Conservation (phyloP, 2,113 vertebrate species). For the Thunnus maccoyii region DNA sequence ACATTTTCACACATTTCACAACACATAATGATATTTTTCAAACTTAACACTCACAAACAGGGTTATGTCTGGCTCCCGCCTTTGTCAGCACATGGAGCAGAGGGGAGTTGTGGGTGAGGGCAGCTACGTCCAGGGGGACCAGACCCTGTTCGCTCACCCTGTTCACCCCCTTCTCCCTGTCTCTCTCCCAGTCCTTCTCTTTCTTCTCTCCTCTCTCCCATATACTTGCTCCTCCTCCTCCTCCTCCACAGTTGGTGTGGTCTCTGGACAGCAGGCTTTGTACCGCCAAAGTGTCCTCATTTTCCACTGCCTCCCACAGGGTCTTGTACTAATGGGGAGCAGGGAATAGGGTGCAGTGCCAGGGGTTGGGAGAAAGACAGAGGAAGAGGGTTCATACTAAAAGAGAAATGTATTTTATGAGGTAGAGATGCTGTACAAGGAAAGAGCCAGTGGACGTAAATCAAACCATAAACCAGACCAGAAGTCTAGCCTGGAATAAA, state of each 20-base stretch:
- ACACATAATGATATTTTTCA: conserved; percentile 4
- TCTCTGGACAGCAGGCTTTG: conserved; percentile 81
- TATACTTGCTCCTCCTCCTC: conserved; percentile 53
- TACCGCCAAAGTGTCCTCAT: conserved; percentile 84
- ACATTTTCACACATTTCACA: too few species aligned
- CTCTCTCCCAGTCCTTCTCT: conserved; percentile 70
- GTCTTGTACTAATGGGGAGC: conserved; percentile 76
- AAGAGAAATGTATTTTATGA: conserved; percentile 40
- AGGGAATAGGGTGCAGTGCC: conserved; percentile 16
- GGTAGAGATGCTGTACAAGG: background rate
- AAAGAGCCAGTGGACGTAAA: conserved; percentile 14
- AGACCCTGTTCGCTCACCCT: conserved; percentile 82
- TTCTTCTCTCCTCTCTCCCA: conserved; percentile 76
- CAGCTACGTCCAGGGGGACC: conserved; percentile 84
- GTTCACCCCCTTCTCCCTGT: conserved; percentile 80
- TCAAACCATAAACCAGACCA: conserved; percentile 55
- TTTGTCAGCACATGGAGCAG: conserved; percentile 82
- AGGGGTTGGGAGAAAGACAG: background rate
- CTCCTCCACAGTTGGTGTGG: conserved; percentile 48
- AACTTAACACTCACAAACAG: conserved; percentile 76
- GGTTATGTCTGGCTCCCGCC: conserved; percentile 83
- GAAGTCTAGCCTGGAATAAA: conserved; percentile 11
- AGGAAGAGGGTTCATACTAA: background rate
- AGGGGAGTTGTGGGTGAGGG: conserved; percentile 83
- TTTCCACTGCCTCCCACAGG: conserved; percentile 86